phyloP scores from a whole-genome alignment of 2,113 vertebrate genomes.

The Channa maculata region DNA sequence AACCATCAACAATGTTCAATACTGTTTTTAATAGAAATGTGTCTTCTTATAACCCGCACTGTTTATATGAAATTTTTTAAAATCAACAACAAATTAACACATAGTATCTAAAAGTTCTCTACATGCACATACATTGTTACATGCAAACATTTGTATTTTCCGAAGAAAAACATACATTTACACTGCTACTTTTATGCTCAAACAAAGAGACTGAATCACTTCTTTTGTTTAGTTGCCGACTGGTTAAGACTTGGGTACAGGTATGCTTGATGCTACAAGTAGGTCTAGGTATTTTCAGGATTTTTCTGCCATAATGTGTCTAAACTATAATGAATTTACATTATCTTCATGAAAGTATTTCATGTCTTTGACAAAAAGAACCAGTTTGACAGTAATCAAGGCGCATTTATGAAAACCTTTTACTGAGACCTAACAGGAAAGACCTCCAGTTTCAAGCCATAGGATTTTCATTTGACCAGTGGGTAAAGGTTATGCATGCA shows the following conservation, averaged over 20 bases:
- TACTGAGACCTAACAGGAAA: constrained; percentile 35
- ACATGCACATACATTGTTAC: constrained; percentile 95
- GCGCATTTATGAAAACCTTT: constrained; percentile 40
- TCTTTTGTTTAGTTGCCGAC: constrained; percentile 84
- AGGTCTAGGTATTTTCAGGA: constrained; percentile 45
- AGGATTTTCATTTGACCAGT: constrained; percentile 49
- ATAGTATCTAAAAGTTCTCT: constrained; percentile 94
- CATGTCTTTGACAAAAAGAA: too few species aligned
- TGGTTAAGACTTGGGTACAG: constrained; percentile 72
- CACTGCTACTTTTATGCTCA: constrained; percentile 85
- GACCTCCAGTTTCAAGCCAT: constrained; percentile 27
- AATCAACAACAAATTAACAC: constrained; percentile 91
- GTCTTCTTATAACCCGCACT: constrained; percentile 87
- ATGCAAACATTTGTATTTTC: constrained; percentile 90
- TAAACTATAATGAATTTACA: constrained; percentile 23
- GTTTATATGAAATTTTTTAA: constrained; percentile 98
- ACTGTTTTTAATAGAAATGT: constrained; percentile 90
- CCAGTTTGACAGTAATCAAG: background rate
- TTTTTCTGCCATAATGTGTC: constrained; percentile 14
- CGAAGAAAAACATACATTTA: constrained; percentile 87
- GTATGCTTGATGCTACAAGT: constrained; percentile 27
- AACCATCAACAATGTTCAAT: constrained; percentile 79
- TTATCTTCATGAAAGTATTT: too few species aligned
- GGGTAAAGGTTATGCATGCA: constrained; percentile 82
- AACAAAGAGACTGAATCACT: constrained; percentile 80